Base-by-base conservation (phyloP, 2,797 vertebrate species). In the Ctenochaetus hawaiiensis region DNA sequence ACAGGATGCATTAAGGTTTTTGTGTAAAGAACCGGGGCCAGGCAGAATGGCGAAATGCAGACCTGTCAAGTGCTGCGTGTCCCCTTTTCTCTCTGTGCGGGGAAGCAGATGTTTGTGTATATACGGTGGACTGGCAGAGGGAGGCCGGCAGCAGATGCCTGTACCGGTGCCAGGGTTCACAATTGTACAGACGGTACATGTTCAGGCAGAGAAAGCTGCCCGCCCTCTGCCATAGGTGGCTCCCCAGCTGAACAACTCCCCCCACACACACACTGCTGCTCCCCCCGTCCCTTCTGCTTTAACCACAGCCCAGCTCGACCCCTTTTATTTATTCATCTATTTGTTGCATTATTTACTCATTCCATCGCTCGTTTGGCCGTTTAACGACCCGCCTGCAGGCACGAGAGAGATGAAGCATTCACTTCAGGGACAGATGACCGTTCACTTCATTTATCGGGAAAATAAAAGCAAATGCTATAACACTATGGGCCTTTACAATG, bases 1-100 rank as follows among this genome's bases (percentile, higher is more conserved):
- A 97, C 97, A 97, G 97, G 97, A 99, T 97, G 96, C 97, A 98
- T 99, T 98, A 98, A 96, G 96, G 96, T 95, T 96, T 97, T 97
- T 97, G 96, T 96, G 96, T 97, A 96, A 96, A 97, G 96, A 96
- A 95, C 95, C 94, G 95, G 80, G 80, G 86, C 81, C 85, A 75
- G 86, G 88, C 72, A 20, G 77, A 52, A 78, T 18, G 78, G 96
- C 94, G 13, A 96, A 96, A 97, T 92, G 95, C 96, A 96, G 96
- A 96, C 96, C 97, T 97, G 97, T 98, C 97, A 96, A 96, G 95
- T 94, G 95, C 96, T 95, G 92, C 92, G 91, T 94, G 95, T 96
- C 83, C 95, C 94, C 93, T 92, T 75, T 63, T 44, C 30, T 34
- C 30, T 34, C 23, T 65, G 20, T 17, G 95, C 91, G 93, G 93